Evolutionary conservation across 64 coral and sea anemone species (phyloP).

Genomic region (Pocillopora damicornis): DNA sequence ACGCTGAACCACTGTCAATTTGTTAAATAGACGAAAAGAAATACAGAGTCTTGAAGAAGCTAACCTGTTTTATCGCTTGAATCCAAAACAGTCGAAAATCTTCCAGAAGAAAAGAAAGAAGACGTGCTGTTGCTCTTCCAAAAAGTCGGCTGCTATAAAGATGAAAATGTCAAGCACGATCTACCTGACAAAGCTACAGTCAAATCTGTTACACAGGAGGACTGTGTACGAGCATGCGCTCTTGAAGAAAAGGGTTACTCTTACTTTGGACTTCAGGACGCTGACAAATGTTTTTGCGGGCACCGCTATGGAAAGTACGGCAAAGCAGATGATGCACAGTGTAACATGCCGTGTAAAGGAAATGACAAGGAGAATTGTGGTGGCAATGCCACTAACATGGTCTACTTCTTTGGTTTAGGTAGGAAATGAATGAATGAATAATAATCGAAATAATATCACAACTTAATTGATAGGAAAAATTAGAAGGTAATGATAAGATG

Average conservation of each 20-base stretch:
- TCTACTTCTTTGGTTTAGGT: conserved; percentile 98
- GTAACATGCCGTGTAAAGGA: conserved; percentile 82
- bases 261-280: conserved; percentile 89
- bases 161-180: conserved; percentile 61
- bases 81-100: conserved; percentile 52
- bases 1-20: no score
- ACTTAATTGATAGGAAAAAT: no score
- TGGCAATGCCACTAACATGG: conserved; percentile 82
- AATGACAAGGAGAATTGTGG: conserved; percentile 96
- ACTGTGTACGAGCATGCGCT: conserved; percentile 91
- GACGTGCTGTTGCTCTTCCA: conserved; percentile 94
- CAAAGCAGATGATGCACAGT: conserved; percentile 67
- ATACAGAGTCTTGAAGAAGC: background rate
- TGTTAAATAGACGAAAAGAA: no score
- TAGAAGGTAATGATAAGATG: no score
- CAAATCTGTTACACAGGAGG: conserved; percentile 91
- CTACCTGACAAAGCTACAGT: conserved; percentile 49
- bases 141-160: conserved; percentile 91
- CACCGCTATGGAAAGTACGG: conserved; percentile 90
- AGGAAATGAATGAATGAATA: background rate
- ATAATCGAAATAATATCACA: background rate
- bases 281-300: conserved; percentile 88
- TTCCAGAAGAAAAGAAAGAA: conserved; percentile 85
- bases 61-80: background rate
- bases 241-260: conserved; percentile 82